Evolutionary conservation across 37 sponge, comb jelly and placozoan genomes (phyloP).

Genomic region (Ephydatia muelleri): DNA sequence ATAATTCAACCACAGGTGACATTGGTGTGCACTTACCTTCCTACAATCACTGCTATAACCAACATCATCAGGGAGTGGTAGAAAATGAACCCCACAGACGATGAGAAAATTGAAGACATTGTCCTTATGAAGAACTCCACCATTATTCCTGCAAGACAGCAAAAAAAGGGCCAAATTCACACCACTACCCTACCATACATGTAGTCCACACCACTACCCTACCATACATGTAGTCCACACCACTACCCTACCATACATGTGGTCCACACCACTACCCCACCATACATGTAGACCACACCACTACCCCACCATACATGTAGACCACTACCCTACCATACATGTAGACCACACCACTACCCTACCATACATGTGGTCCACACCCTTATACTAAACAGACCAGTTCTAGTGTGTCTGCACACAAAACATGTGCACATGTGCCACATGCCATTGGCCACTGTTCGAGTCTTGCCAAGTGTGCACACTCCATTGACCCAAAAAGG

Average conservation of each 20-base stretch:
- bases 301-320: not conserved
- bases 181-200: not conserved
- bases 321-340: not conserved
- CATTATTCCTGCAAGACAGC: constrained; percentile 37
- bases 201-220: not conserved
- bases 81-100: constrained; percentile 34
- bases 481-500: not conserved
- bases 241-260: not conserved
- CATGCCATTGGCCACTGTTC: not conserved
- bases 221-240: not conserved
- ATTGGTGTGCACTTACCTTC: constrained; percentile 42
- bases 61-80: constrained; percentile 56
- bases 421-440: no score
- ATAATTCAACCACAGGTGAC: not conserved
- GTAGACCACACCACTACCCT: not conserved
- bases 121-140: constrained; percentile 49
- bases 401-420: no score
- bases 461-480: not conserved
- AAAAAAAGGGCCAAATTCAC: no score
- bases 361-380: not conserved
- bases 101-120: constrained; percentile 39
- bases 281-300: not conserved
- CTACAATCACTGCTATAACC: constrained; percentile 39
- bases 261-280: not conserved
- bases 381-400: not conserved